Evolutionary conservation across 2,797 vertebrate species (phyloP).

Genomic region (Champsocephalus gunnari): DNA sequence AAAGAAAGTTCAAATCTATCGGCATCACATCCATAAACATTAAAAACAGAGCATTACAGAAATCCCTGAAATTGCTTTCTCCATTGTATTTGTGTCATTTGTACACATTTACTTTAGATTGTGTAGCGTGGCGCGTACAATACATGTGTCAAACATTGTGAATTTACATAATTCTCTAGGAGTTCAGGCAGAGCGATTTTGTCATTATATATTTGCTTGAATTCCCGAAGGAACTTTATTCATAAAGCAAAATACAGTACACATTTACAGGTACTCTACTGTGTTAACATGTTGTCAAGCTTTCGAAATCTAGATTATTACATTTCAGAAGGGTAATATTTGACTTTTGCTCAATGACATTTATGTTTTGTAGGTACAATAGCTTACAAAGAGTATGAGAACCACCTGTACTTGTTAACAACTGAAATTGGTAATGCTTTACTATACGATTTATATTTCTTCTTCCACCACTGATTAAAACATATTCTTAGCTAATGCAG

Average conservation of each 20-base stretch:
- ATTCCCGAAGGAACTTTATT: background rate
- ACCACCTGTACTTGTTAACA: background rate
- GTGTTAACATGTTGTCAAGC: constrained; percentile 1
- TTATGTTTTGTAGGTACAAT: background rate
- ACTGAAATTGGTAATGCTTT: no score
- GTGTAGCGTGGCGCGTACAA: background rate
- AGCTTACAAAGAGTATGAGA: background rate
- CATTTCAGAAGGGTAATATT: background rate
- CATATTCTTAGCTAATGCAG: background rate
- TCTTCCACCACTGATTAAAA: background rate
- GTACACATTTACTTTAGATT: background rate
- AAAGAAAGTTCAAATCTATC: background rate
- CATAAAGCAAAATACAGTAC: background rate
- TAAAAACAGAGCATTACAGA: background rate
- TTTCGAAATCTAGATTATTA: background rate
- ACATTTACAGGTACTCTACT: background rate
- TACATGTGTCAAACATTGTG: background rate
- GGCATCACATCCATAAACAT: constrained; percentile 4
- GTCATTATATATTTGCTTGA: background rate
- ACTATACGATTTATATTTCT: no score
- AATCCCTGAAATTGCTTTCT: background rate
- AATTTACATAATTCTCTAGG: background rate
- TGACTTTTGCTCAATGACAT: background rate
- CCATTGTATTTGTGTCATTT: background rate
- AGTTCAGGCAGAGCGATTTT: background rate